Conservation (phyloP, 2,888 invertebrate species). For the Drosophila helvetica region DNA sequence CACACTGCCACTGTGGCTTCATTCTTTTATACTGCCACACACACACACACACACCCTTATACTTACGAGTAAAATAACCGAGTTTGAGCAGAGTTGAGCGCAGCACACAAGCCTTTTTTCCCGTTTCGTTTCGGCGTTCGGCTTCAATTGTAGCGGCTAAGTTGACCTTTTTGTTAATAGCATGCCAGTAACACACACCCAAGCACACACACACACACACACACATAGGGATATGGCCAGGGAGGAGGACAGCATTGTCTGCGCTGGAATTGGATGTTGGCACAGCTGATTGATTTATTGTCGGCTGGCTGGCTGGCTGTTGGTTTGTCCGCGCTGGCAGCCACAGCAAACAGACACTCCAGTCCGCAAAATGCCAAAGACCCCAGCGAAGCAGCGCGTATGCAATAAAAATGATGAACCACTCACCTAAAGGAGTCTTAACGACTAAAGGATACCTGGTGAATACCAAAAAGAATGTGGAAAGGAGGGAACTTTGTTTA, state of each 20-base stretch:
- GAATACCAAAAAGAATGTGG: neutral
- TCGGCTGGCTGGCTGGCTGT: constrained; percentile 36
- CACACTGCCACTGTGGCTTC: neutral
- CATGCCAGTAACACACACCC: constrained; percentile 24
- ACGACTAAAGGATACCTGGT: neutral
- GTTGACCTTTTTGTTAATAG: constrained; percentile 54
- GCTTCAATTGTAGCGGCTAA: constrained; percentile 51
- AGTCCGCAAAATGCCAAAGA: constrained; percentile 68
- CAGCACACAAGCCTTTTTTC: constrained; percentile 43
- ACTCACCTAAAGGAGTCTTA: neutral
- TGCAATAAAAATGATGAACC: constrained; percentile 63
- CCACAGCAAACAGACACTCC: constrained; percentile 35
- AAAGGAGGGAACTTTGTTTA: neutral
- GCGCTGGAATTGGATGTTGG: constrained; percentile 72
- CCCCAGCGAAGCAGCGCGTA: constrained; percentile 64
- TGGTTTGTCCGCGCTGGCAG: constrained; percentile 65
- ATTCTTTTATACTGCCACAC: constrained; percentile 8
- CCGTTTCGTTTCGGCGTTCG: constrained; percentile 16
- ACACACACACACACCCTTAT: constrained; percentile 8
- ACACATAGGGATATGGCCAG: neutral
- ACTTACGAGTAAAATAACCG: constrained; percentile 33
- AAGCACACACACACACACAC: constrained; percentile 23
- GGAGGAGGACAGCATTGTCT: constrained; percentile 56
- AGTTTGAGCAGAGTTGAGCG: constrained; percentile 8
- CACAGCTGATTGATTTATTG: constrained; percentile 79